These are phyloP conservation scores for Amphipoea oculea DNA, from an alignment of 2,888 invertebrate species.

Conservation along the genomic window DNA sequence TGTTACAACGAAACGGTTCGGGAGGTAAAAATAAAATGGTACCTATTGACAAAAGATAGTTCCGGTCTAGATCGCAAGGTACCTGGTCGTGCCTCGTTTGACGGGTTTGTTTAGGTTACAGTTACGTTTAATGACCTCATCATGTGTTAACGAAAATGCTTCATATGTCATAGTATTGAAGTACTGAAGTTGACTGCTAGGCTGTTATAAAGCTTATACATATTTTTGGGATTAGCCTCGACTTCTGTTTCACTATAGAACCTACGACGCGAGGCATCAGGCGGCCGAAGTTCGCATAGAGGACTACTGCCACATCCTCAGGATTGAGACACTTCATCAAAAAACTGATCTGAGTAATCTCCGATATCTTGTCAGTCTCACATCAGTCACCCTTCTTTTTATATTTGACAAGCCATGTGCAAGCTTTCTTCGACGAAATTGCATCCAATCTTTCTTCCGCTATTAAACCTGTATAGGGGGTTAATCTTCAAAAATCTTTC, in stretches of 20 bases:
- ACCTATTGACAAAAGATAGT: conserved; percentile 17
- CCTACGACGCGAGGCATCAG: background rate
- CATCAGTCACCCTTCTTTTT: background rate
- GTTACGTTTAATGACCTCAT: conserved; percentile 28
- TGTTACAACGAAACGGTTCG: background rate
- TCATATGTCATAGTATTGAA: background rate
- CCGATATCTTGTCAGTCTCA: too few species aligned
- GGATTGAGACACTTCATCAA: background rate
- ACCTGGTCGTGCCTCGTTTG: background rate
- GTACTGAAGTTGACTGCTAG: background rate
- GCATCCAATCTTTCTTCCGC: background rate
- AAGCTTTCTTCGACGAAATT: background rate
- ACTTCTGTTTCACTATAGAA: background rate
- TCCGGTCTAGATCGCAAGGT: conserved; percentile 29
- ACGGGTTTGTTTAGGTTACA: conserved; percentile 10
- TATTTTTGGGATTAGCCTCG: background rate
- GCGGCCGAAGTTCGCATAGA: background rate
- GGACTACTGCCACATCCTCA: background rate
- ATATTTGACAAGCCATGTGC: background rate
- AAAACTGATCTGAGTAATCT: background rate
- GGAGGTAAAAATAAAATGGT: conserved; percentile 11
- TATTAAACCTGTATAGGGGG: background rate
- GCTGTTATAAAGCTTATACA: background rate
- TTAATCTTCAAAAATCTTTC: too few species aligned
- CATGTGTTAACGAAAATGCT: conserved; percentile 12